A percentile compares a stretch with the other conserved stretches of the same genome.
Conservation (phyloP, 2,888 invertebrate genomes). For the Allophyes oxyacanthae region DNA sequence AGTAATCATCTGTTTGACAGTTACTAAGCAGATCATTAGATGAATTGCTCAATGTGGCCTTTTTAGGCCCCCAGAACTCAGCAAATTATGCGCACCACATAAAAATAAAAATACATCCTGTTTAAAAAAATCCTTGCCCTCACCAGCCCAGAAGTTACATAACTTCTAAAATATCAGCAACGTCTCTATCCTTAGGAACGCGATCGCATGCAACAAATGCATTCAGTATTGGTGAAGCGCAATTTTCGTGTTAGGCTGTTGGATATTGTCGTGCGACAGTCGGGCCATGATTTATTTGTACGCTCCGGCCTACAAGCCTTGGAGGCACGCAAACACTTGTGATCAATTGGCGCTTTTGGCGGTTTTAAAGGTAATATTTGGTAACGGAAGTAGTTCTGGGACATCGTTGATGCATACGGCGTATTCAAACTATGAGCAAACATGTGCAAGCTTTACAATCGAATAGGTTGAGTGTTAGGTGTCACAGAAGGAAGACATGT, state of each 20-base stretch:
- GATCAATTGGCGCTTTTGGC: slow-evolving; percentile 71
- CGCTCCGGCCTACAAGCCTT: slow-evolving; percentile 57
- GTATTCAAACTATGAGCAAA: too few species aligned
- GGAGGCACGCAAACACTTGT: slow-evolving; percentile 80
- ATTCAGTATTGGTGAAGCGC: slow-evolving; percentile 80
- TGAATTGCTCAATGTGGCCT: too few species aligned
- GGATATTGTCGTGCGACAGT: slow-evolving; percentile 79
- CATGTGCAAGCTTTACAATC: too few species aligned
- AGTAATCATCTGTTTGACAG: too few species aligned
- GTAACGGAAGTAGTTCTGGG: background rate
- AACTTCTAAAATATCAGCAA: slow-evolving; percentile 61
- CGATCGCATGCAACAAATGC: slow-evolving; percentile 83
- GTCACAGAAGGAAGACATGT: too few species aligned
- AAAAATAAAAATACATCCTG: too few species aligned
- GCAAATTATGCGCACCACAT: too few species aligned
- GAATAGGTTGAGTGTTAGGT: too few species aligned
- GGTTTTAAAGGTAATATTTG: slow-evolving; percentile 14
- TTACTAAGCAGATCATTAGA: too few species aligned
- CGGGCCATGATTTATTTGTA: slow-evolving; percentile 76
- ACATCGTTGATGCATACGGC: too few species aligned
- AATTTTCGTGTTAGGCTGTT: slow-evolving; percentile 83
- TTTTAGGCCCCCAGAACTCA: too few species aligned
- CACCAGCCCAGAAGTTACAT: slow-evolving; percentile 22
- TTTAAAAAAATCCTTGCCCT: background rate
- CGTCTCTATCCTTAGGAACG: slow-evolving; percentile 64